Evolutionary conservation across 1,140 invertebrate genomes (phyloP).

Genomic region (Trachelipus rathkii): DNA sequence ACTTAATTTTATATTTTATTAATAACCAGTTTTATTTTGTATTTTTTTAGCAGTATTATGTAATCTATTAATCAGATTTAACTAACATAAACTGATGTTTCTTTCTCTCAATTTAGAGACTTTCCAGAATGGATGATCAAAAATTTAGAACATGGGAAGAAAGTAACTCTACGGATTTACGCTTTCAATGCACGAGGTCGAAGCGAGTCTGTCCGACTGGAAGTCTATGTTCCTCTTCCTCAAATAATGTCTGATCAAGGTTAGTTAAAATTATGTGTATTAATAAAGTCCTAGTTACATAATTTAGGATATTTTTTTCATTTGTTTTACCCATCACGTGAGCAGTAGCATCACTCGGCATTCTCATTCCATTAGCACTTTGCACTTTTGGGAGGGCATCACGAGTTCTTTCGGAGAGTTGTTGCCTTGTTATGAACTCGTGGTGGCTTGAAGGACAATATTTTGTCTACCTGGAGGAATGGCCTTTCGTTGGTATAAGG

Average conservation of each 20-base stretch:
- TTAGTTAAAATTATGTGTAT: not conserved
- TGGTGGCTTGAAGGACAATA: too few relatives aligned
- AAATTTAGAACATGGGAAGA: conserved; percentile 21
- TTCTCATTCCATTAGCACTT: too few relatives aligned
- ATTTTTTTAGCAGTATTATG: conserved; percentile 60
- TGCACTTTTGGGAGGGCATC: too few relatives aligned
- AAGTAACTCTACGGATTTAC: conserved; percentile 17
- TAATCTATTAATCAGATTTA: conserved; percentile 61
- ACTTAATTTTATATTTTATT: not conserved
- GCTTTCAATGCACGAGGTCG: conserved; percentile 31
- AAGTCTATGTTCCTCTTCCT: conserved; percentile 24
- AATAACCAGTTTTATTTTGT: conserved; percentile 53
- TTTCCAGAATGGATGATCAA: conserved; percentile 37
- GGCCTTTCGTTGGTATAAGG: too few relatives aligned
- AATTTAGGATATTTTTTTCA: too few relatives aligned
- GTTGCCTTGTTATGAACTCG: too few relatives aligned
- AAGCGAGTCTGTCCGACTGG: conserved; percentile 49
- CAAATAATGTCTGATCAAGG: conserved; percentile 3
- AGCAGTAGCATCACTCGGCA: too few relatives aligned
- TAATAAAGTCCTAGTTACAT: too few relatives aligned
- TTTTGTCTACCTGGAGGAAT: too few relatives aligned
- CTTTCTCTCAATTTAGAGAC: conserved; percentile 56
- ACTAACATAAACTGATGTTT: conserved; percentile 57
- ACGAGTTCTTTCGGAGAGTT: too few relatives aligned
- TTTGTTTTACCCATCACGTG: too few relatives aligned